Base-by-base conservation (phyloP, 2,797 vertebrate species). In the Sebastes steindachneri region DNA sequence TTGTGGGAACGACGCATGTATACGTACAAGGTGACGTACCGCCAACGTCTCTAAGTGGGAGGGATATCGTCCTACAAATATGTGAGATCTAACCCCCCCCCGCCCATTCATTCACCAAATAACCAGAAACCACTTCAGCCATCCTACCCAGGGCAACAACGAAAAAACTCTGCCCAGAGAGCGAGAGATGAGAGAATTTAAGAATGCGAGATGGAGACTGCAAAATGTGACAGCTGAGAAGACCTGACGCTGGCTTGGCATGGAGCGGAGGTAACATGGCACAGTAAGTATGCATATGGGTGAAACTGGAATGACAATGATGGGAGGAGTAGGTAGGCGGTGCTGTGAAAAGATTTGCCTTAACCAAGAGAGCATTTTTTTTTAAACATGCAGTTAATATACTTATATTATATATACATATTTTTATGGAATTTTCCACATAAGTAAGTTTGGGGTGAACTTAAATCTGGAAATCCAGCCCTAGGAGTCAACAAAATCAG, bases 31-130 rank as follows among this genome's bases (percentile, higher is more conserved):
- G 88, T 96, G 96, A 96, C 96, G 96, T 90, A 75, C 31, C 73
- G 48, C 82, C 91, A 90, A 94, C 95, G 95, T 96, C 82, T 90
- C 76, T 78, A 88, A 95, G 93, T 95, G 95, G 96, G 96, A 94
- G 95, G 95, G 96, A 93, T 95, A 91, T 91, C 84, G 82, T 87
- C 88, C 88, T 94, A 95, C 94, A 95, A 95, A 95, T 95, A 91
- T 73, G 89, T 71, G 80, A 1, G 73, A 93, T 88, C 94, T 78
- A 81, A 83, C 41, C 66, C 66, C 77, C 74, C 74, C 71, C 73
- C 68, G 58, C 25, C 21, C 54, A 72, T 48, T 65, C 75, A 82
- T 85, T 92, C 71, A 60, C 84, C 80, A 88, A 90, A 87, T 82
- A 81, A 83, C 86, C 68, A 86, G 70, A 91, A 89, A 88, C 80